These are phyloP conservation scores for Boulengeromyrus knoepffleri DNA, from an alignment of 2,113 vertebrate genomes.

Conservation along the genomic window DNA sequence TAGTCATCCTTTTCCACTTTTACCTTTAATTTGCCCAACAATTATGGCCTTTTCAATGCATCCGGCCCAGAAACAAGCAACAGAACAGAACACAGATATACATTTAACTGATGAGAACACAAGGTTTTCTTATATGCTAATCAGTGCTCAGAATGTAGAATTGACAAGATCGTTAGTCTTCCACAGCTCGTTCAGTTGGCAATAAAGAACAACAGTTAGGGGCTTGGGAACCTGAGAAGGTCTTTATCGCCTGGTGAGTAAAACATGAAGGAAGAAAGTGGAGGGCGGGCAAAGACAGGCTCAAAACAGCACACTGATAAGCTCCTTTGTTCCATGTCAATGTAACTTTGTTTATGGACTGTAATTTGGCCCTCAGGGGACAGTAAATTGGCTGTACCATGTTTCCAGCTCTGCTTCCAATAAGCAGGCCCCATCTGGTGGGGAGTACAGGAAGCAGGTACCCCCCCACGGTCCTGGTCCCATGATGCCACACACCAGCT, in stretches of 20 bases:
- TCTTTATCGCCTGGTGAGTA: background rate
- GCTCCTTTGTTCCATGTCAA: conserved; percentile 13
- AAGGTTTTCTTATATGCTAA: background rate
- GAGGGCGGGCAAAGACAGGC: background rate
- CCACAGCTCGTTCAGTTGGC: background rate
- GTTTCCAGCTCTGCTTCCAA: conserved; percentile 30
- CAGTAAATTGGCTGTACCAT: conserved; percentile 17
- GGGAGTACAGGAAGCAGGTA: conserved; percentile 36
- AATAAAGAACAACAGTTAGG: background rate
- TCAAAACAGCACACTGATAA: background rate
- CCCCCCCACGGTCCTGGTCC: background rate
- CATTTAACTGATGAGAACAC: background rate
- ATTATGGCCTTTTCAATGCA: background rate
- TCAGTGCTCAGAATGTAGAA: background rate
- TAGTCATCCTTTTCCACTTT: background rate
- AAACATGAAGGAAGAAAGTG: background rate
- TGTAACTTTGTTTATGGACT: conserved; percentile 39
- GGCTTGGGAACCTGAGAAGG: background rate
- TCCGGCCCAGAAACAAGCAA: background rate
- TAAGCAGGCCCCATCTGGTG: conserved; percentile 41
- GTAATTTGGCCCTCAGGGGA: conserved; percentile 39
- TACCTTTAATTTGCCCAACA: background rate
- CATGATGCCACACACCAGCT: conserved; percentile 33
- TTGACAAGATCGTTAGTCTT: background rate
- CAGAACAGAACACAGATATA: background rate